phyloP scores from a whole-genome alignment of 1,140 invertebrate genomes.

The Pseudomyrmex pallidus region DNA sequence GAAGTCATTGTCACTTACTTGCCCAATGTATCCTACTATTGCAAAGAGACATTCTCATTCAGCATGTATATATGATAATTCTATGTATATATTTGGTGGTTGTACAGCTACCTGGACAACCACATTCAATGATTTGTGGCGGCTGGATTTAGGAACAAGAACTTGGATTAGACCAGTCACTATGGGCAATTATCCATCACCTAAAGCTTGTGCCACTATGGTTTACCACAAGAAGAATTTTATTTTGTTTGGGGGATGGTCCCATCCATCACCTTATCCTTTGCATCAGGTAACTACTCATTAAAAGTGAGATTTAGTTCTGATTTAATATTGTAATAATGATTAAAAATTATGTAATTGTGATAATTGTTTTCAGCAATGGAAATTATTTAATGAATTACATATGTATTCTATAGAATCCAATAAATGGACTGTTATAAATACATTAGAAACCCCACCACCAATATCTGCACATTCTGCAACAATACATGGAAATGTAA shows the following conservation, averaged over 20 bases:
- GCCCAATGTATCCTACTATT: constrained; percentile 88
- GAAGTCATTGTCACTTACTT: constrained; percentile 86
- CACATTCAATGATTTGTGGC: constrained; percentile 98
- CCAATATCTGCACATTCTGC: constrained; percentile 97
- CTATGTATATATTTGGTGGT: constrained; percentile 98
- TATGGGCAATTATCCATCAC: constrained; percentile 96
- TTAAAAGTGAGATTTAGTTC: not conserved
- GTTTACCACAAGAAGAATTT: constrained; percentile 93
- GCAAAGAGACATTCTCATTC: constrained; percentile 96
- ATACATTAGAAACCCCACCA: constrained; percentile 88
- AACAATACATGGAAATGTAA: constrained; percentile 92
- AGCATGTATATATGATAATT: constrained; percentile 92
- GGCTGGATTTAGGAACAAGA: constrained; percentile 93
- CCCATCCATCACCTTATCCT: constrained; percentile 95
- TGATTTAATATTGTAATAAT: not conserved
- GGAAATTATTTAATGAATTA: constrained; percentile 96
- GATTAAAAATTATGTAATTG: not conserved
- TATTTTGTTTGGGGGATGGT: constrained; percentile 98
- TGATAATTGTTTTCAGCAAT: constrained; percentile 83
- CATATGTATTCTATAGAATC: constrained; percentile 94
- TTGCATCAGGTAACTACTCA: constrained; percentile 90
- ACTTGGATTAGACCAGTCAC: constrained; percentile 93
- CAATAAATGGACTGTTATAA: constrained; percentile 94
- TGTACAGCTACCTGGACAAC: constrained; percentile 96
- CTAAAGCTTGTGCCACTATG: constrained; percentile 97